phyloP scores from a whole-genome alignment of 2,797 vertebrate genomes.

The Peromyscus attwateri region DNA sequence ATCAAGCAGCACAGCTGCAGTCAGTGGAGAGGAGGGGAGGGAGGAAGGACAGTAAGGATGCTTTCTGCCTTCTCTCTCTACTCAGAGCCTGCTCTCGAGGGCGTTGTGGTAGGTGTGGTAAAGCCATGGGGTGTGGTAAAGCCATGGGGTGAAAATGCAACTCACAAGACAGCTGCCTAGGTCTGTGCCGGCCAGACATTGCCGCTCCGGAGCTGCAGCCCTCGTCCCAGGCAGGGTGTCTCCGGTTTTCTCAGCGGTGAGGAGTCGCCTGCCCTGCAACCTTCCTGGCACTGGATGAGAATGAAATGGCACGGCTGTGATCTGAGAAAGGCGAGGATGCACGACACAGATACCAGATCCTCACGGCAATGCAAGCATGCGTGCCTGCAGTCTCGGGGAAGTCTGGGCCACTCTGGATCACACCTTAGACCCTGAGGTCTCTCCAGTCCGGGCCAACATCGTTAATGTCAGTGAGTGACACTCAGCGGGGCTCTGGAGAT shows the following conservation, averaged over 20 bases:
- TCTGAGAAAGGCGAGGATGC: neutral
- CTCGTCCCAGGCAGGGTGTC: neutral
- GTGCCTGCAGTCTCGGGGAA: neutral
- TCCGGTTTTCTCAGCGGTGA: neutral
- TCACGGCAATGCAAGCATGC: neutral
- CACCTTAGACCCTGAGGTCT: neutral
- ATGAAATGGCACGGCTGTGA: neutral
- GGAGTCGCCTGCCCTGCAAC: neutral
- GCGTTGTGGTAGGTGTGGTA: neutral
- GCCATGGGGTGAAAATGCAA: neutral
- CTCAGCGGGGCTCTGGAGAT: neutral
- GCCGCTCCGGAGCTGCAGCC: neutral
- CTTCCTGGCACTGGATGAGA: neutral
- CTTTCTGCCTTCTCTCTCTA: slow-evolving; percentile 22
- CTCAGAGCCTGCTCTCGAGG: neutral
- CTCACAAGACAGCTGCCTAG: neutral
- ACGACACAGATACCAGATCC: neutral
- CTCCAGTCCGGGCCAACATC: neutral
- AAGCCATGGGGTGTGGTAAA: neutral
- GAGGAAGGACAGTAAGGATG: slow-evolving; percentile 46
- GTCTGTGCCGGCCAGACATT: neutral
- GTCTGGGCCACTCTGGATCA: neutral
- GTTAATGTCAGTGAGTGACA: neutral
- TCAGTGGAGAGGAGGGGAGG: slow-evolving; percentile 17
- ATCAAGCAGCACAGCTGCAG: slow-evolving; percentile 72